Percentiles rank a stretch among this genome's conserved stretches.
Conservation (phyloP, 2,797 vertebrate genomes). For the Sphenodon punctatus region DNA sequence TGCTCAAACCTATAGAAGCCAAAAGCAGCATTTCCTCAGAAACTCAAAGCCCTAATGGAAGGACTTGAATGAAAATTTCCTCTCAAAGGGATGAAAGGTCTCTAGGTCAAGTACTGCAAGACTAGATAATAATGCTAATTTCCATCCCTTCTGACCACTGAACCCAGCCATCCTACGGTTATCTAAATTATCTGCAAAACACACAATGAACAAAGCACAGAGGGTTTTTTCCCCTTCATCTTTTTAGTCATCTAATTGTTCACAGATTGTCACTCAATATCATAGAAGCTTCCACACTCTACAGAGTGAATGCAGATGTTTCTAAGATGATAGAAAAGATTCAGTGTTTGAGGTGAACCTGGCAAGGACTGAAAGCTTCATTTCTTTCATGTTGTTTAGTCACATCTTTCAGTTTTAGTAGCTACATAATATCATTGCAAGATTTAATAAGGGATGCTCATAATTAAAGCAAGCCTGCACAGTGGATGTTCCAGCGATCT, state of each 20-base stretch:
- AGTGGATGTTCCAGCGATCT: neutral
- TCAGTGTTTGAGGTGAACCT: neutral
- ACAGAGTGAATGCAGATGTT: neutral
- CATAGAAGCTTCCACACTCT: neutral
- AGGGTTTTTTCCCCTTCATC: neutral
- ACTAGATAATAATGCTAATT: neutral
- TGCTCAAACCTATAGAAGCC: neutral
- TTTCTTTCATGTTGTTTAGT: neutral
- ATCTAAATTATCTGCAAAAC: neutral
- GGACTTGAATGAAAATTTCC: constrained; percentile 18
- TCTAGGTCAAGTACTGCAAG: neutral
- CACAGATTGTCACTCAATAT: neutral
- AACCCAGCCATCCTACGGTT: neutral
- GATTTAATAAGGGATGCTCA: fast-evolving
- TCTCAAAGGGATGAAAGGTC: neutral
- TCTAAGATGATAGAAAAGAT: neutral
- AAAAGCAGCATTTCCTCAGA: neutral
- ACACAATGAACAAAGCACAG: neutral
- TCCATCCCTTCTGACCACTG: neutral
- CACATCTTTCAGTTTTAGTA: neutral
- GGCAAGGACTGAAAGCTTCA: neutral
- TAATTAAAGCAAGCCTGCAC: neutral
- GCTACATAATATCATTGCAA: neutral
- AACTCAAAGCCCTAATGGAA: neutral
- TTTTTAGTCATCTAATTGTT: neutral